These are phyloP conservation scores for Tautogolabrus adspersus DNA, from an alignment of 2,113 vertebrate species.

Conservation along the genomic window DNA sequence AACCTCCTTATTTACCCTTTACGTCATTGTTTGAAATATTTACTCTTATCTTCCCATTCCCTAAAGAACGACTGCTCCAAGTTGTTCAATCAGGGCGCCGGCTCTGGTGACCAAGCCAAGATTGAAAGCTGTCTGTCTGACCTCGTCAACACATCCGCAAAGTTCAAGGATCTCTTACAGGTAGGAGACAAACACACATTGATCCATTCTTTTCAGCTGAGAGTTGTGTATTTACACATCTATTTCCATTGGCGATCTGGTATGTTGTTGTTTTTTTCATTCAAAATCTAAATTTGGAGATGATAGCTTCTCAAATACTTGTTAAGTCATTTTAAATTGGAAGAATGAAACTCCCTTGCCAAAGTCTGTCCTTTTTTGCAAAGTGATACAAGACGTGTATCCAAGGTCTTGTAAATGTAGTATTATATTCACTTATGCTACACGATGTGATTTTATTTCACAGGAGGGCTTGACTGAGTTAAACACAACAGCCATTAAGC, in stretches of 20 bases:
- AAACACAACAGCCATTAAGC: constrained; percentile 94
- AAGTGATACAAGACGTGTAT: background rate
- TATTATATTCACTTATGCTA: background rate
- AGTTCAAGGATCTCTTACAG: constrained; percentile 97
- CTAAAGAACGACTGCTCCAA: constrained; percentile 93
- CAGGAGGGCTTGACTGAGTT: constrained; percentile 95
- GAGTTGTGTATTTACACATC: background rate
- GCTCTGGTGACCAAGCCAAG: constrained; percentile 92
- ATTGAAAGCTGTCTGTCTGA: constrained; percentile 97
- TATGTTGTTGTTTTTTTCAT: background rate
- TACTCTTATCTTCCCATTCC: background rate
- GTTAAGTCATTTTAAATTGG: background rate
- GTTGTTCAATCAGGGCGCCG: constrained; percentile 89
- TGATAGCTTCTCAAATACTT: background rate
- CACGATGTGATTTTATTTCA: constrained; percentile 21
- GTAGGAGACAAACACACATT: constrained; percentile 66
- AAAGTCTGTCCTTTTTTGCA: background rate
- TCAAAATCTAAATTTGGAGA: background rate
- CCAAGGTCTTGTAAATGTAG: background rate
- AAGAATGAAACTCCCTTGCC: background rate
- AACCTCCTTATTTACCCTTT: background rate
- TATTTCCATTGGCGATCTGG: background rate
- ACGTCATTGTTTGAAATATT: background rate
- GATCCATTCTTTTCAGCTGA: background rate
- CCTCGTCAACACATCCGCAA: constrained; percentile 91